Conservation (phyloP, 2,797 vertebrate genomes). For the Spea hammondii region DNA sequence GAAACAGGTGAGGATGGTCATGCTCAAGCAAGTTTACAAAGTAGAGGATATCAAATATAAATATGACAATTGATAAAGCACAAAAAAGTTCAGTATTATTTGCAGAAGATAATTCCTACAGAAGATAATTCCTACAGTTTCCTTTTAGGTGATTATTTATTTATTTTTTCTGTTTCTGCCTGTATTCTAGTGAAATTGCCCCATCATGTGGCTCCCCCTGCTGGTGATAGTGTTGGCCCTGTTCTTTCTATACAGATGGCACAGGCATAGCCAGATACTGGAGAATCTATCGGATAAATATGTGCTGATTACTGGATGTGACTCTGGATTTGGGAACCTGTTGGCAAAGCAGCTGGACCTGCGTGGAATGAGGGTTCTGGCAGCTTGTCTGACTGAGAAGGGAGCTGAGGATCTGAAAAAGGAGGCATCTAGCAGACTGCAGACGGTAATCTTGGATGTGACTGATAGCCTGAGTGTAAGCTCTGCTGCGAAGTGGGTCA, state of each 20-base stretch:
- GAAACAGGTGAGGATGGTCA: no score
- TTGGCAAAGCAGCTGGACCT: slow-evolving; percentile 74
- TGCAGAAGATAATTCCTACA: no score
- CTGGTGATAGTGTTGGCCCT: slow-evolving; percentile 28
- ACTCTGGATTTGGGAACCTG: slow-evolving; percentile 73
- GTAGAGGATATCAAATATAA: no score
- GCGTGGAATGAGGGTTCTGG: slow-evolving; percentile 73
- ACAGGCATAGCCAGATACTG: slow-evolving; percentile 59
- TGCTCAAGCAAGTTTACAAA: no score
- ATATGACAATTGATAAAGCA: no score
- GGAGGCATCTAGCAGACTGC: slow-evolving; percentile 28
- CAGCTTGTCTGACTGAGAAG: slow-evolving; percentile 75
- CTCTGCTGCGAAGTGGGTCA: slow-evolving; percentile 28
- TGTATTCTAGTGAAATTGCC: background rate
- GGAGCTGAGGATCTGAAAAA: slow-evolving; percentile 64
- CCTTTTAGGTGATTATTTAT: no score
- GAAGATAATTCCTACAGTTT: no score
- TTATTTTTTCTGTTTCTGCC: no score
- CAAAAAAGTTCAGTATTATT: no score
- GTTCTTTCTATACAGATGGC: slow-evolving; percentile 60
- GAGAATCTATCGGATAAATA: slow-evolving; percentile 61
- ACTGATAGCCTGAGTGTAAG: slow-evolving; percentile 27
- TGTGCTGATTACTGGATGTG: slow-evolving; percentile 63
- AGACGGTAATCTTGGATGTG: slow-evolving; percentile 40
- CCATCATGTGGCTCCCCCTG: slow-evolving; percentile 31